Evolutionary conservation across 1,140 invertebrate species (phyloP).

Genomic region (Cotesia chilonis): DNA sequence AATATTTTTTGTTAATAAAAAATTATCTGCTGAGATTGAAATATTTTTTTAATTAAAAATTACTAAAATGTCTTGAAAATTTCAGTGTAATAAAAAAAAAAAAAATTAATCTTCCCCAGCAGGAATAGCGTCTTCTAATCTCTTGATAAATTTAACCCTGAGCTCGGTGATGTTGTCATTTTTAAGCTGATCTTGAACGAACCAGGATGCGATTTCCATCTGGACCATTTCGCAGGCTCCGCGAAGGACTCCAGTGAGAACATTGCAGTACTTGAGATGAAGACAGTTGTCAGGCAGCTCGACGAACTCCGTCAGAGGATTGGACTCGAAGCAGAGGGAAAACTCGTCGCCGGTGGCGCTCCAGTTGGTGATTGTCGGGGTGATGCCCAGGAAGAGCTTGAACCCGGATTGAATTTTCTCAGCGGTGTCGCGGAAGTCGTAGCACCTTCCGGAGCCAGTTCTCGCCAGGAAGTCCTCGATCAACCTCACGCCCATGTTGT

Average conservation of each 20-base stretch:
- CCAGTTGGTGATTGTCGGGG: constrained; percentile 92
- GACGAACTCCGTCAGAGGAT: constrained; percentile 98
- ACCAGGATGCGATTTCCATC: constrained; percentile 81
- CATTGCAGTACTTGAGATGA: constrained; percentile 92
- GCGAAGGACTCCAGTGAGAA: constrained; percentile 91
- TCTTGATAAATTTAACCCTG: constrained; percentile 92
- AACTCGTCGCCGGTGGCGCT: constrained; percentile 95
- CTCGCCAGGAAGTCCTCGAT: constrained; percentile 98
- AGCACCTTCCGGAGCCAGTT: constrained; percentile 87
- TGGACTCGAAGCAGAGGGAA: constrained; percentile 92
- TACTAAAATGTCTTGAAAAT: too few relatives aligned
- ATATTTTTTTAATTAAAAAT: too few relatives aligned
- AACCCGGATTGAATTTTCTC: constrained; percentile 93
- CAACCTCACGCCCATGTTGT: constrained; percentile 96
- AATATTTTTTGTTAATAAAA: too few relatives aligned
- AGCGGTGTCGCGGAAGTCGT: constrained; percentile 96
- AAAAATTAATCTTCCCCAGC: constrained; percentile 91
- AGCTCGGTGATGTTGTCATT: constrained; percentile 95
- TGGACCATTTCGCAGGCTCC: constrained; percentile 98
- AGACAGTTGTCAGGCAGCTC: constrained; percentile 91
- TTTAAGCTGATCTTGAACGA: constrained; percentile 92
- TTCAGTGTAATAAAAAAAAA: too few relatives aligned
- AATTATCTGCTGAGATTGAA: too few relatives aligned
- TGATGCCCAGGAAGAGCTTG: constrained; percentile 91
- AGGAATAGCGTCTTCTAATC: constrained; percentile 96